Evolutionary conservation across 2,113 vertebrate species (phyloP).

Genomic region (Sinocyclocheilus anophthalmus): DNA sequence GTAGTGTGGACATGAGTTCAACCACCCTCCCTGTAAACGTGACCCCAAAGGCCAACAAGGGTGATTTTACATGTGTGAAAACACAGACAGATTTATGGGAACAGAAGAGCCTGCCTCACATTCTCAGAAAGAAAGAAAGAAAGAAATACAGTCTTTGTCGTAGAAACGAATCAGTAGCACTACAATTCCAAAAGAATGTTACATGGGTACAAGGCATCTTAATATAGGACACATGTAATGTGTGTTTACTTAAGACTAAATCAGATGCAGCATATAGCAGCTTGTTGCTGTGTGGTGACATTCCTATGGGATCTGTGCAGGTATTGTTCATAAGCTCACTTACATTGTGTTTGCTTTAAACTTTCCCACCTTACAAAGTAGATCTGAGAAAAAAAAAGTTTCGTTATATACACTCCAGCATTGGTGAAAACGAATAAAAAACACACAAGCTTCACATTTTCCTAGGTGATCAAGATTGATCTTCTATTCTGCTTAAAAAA

Average conservation of each 20-base stretch:
- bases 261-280: background rate
- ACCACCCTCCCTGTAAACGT: background rate
- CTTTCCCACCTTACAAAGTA: background rate
- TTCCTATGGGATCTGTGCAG: background rate
- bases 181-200: background rate
- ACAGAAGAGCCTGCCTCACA: background rate
- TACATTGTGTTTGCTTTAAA: background rate
- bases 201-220: background rate
- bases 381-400: background rate
- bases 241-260: background rate
- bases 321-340: background rate
- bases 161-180: background rate
- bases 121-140: background rate
- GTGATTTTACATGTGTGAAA: slow-evolving; percentile 14
- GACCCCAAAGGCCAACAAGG: background rate
- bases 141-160: background rate
- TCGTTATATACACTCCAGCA: too few species aligned
- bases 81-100: slow-evolving; percentile 5
- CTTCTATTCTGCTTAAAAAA: background rate
- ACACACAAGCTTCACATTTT: background rate
- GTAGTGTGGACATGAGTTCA: background rate
- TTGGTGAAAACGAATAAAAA: background rate
- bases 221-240: background rate
- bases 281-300: background rate
- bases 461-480: background rate